Evolutionary conservation across 1,140 invertebrate species (phyloP), one percentile per base, ranked within the genome.

Genomic region (Saccostrea cuccullata): DNA sequence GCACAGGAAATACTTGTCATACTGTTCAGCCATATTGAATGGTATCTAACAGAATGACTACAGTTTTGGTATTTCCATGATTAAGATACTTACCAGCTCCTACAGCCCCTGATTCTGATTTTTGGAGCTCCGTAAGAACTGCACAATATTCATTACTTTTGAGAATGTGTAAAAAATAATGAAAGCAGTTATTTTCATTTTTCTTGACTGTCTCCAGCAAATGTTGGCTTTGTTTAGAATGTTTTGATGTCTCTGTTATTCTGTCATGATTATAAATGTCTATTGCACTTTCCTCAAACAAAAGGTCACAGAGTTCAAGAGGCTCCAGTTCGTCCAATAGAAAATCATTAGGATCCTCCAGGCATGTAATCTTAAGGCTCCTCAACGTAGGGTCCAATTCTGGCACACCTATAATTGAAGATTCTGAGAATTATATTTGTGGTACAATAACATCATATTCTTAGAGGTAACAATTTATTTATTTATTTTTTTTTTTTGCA

Each of bases 61-160:
- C 5, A 47, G 47, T 47, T 64, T 64, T 64, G 15, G 58, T 64
- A 8, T 8, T 47, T 47, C 58, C 20, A 17, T 64, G 15, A 20
- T n/a, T n/a, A n/a, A 64, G 58, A 64, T 20, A 77, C 70, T 13
- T 77, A 77, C 70, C 70, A 3, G 26, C 70, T 77, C 70, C 70
- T 36, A 12, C 13, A 77, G 26, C 23, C 30, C 70, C 70, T 12
- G 70, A 17, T 12, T 2, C 23, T 17, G 70, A 36, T 17, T 77
- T 77, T 26, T 36, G 13, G 15, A 77, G 26, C 70, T 77, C 70
- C 15, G 30, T 26, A 15, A 77, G 30, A 77, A 77, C 15, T 15
- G 1, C 30, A 15, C 11, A 15, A 77, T 30, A 77, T 11, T 36
- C 26, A 12, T 36, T 4, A 11, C 26, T 30, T 77, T 30, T 26